A percentile compares a stretch with the other conserved stretches of the same genome.
Evolutionary conservation across 2,113 vertebrate genomes (phyloP).

Genomic region (Gambusia holbrooki): DNA sequence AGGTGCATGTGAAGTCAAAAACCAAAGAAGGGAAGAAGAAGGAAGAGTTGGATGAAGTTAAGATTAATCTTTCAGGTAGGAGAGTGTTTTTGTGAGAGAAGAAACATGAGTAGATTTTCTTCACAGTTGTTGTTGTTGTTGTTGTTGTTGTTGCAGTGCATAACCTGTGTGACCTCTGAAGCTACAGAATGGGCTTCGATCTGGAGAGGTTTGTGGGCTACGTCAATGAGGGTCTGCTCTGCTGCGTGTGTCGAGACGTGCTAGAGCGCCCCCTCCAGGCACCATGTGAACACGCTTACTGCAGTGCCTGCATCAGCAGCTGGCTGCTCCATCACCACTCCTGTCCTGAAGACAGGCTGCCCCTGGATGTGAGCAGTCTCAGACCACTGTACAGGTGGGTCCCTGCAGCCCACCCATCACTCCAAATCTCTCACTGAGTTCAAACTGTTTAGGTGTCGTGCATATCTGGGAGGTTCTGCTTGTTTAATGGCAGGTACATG

Average conservation of each 20-base stretch:
- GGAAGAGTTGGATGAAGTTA: slow-evolving; percentile 31
- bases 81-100: not conserved
- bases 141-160: not conserved
- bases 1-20: slow-evolving; percentile 20
- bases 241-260: slow-evolving; percentile 89
- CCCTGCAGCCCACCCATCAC: not conserved
- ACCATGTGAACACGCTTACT: slow-evolving; percentile 90
- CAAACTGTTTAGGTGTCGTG: not conserved
- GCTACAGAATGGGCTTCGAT: slow-evolving; percentile 87
- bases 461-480: not conserved
- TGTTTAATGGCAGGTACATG: slow-evolving; percentile 84
- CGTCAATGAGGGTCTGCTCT: slow-evolving; percentile 89
- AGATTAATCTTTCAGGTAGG: slow-evolving; percentile 57
- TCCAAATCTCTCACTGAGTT: not conserved
- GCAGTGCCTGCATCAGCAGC: slow-evolving; percentile 85
- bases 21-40: slow-evolving; percentile 13
- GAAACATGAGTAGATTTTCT: not conserved
- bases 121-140: not conserved
- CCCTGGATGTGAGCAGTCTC: slow-evolving; percentile 80
- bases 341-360: slow-evolving; percentile 89
- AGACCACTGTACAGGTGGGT: slow-evolving; percentile 86
- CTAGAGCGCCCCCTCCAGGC: slow-evolving; percentile 88
- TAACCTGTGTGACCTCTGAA: not conserved
- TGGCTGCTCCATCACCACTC: slow-evolving; percentile 88
- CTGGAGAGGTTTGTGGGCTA: slow-evolving; percentile 90